Conservation (phyloP, 1,140 invertebrate genomes). For the Drosophila oshimai region DNA sequence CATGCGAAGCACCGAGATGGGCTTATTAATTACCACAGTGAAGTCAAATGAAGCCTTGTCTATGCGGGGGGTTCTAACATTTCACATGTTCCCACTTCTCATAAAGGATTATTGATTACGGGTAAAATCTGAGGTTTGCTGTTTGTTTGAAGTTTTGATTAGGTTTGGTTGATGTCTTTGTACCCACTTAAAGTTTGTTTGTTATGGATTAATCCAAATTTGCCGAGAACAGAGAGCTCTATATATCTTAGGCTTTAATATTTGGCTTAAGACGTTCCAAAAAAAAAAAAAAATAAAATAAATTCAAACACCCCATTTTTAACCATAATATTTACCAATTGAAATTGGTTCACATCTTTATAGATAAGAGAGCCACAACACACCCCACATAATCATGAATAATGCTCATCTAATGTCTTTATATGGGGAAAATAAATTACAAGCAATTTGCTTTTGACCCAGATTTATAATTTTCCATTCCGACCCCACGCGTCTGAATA, state of each 20-base stretch:
- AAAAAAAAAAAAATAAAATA: neutral
- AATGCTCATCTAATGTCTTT: constrained; percentile 27
- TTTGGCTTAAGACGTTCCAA: neutral
- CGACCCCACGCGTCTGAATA: constrained; percentile 17
- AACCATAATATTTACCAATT: constrained; percentile 8
- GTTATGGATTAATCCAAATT: no score
- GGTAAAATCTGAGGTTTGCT: no score
- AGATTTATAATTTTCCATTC: constrained; percentile 46
- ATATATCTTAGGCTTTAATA: no score
- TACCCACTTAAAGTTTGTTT: no score
- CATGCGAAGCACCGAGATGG: neutral
- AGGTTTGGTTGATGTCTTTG: no score
- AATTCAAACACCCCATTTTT: neutral
- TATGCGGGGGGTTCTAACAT: no score
- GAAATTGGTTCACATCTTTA: constrained; percentile 1
- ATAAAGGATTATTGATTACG: no score
- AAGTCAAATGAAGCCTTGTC: constrained; percentile 10
- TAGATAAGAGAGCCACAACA: constrained; percentile 23
- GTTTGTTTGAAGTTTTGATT: no score
- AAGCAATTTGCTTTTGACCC: constrained; percentile 46
- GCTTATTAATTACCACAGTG: constrained; percentile 25
- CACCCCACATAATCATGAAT: constrained; percentile 32
- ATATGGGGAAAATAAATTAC: constrained; percentile 36
- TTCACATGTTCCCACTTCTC: no score
- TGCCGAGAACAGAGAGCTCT: no score